Conservation (phyloP, 37 sponge, comb jelly and placozoan species). For the Chondrosia reniformis region DNA sequence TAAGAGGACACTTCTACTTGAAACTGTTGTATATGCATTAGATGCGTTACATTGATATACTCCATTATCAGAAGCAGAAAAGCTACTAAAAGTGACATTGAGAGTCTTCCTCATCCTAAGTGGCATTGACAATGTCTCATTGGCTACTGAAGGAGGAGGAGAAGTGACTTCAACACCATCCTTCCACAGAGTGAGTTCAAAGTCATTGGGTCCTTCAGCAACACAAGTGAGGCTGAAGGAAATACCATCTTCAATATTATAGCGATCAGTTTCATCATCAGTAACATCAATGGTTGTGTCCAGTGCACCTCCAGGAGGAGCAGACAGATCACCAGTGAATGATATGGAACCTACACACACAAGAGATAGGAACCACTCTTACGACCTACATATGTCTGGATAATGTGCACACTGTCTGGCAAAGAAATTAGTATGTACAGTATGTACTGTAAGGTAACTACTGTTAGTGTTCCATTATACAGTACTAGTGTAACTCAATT, state of each 20-base stretch:
- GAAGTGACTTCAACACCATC: neutral
- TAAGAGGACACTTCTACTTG: conserved; percentile 9
- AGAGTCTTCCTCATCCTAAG: neutral
- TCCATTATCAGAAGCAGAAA: neutral
- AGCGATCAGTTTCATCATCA: neutral
- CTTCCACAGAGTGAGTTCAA: neutral
- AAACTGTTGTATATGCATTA: neutral
- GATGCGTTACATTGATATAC: neutral
- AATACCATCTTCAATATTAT: conserved; percentile 6
- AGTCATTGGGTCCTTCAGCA: conserved; percentile 4
- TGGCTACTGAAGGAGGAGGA: neutral
- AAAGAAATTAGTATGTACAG: no score
- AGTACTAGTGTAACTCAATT: no score
- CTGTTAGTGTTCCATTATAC: no score
- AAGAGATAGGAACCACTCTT: neutral
- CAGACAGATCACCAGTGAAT: neutral
- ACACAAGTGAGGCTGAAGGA: conserved; percentile 9
- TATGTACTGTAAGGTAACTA: no score
- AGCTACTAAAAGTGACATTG: neutral
- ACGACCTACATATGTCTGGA: no score
- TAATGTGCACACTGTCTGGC: no score
- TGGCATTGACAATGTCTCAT: neutral
- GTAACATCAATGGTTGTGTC: neutral
- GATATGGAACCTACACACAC: neutral
- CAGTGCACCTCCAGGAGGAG: conserved; percentile 12